phyloP scores from a whole-genome alignment of 2,888 invertebrate genomes.

The Junonia oenone region DNA sequence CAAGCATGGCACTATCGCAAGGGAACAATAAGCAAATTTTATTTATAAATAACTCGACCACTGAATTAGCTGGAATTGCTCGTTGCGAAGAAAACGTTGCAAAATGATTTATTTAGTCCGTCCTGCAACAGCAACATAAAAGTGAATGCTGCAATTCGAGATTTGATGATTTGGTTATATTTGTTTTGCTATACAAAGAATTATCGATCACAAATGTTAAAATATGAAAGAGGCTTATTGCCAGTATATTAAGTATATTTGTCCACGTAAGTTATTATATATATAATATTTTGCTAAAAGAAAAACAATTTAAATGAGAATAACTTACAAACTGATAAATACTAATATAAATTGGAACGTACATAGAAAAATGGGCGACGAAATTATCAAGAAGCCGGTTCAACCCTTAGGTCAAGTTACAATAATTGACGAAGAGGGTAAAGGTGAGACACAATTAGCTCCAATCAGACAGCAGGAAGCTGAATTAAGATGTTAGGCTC shows the following conservation, averaged over 20 bases:
- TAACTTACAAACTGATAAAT: no score
- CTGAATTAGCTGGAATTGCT: conserved; percentile 9
- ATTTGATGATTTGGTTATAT: background rate
- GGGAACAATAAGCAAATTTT: conserved; percentile 18
- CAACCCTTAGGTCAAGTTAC: conserved; percentile 42
- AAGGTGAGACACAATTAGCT: conserved; percentile 54
- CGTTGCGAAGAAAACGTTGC: conserved; percentile 12
- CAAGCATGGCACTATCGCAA: conserved; percentile 6
- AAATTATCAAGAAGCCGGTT: conserved; percentile 2
- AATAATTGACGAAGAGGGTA: conserved; percentile 46
- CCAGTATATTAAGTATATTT: no score
- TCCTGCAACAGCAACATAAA: conserved; percentile 7
- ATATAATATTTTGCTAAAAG: no score
- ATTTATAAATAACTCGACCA: conserved; percentile 11
- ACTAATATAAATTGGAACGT: background rate
- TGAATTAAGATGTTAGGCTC: conserved; percentile 47
- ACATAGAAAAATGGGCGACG: background rate
- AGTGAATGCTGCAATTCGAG: background rate
- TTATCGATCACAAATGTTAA: background rate
- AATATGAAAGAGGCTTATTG: no score
- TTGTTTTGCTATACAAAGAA: background rate
- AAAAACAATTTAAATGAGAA: no score
- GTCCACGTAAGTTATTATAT: no score
- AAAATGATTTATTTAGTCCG: conserved; percentile 12
- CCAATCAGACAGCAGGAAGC: conserved; percentile 59